These are phyloP conservation scores for Remorina albescens DNA, from an alignment of 2,797 vertebrate species.

Conservation along the genomic window DNA sequence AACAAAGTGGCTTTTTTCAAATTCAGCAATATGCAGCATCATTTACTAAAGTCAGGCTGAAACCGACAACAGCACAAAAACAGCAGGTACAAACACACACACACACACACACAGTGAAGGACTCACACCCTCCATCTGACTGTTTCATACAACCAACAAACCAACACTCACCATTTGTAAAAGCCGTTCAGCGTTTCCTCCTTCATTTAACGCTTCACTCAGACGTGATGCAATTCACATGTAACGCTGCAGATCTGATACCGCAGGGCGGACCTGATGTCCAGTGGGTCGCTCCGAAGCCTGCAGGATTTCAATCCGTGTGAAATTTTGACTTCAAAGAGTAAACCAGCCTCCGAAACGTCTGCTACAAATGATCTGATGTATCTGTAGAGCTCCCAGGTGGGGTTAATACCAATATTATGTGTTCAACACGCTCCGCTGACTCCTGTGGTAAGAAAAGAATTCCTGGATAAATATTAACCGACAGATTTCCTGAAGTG, in stretches of 20 bases:
- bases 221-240: conserved; percentile 58
- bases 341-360: conserved; percentile 4
- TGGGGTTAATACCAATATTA: no score
- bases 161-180: conserved; percentile 11
- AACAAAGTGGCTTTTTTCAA: background rate
- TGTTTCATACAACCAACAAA: no score
- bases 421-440: background rate
- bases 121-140: no score
- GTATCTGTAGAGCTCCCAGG: background rate
- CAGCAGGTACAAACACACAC: background rate
- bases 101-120: background rate
- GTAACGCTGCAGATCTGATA: conserved; percentile 35
- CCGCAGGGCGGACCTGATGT: conserved; percentile 20
- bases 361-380: background rate
- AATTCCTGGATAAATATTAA: conserved; percentile 1
- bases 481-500: no score
- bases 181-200: conserved; percentile 2
- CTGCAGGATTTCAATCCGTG: background rate
- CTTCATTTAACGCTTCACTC: conserved; percentile 41
- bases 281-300: background rate
- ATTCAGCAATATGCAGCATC: background rate
- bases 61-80: background rate
- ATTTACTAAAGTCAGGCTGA: background rate
- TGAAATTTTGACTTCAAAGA: conserved; percentile 26
- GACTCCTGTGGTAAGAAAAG: background rate